Evolutionary conservation across 2,113 vertebrate species (phyloP), one percentile per base, ranked within the genome.

Genomic region (Epinephelus cyanopodus): DNA sequence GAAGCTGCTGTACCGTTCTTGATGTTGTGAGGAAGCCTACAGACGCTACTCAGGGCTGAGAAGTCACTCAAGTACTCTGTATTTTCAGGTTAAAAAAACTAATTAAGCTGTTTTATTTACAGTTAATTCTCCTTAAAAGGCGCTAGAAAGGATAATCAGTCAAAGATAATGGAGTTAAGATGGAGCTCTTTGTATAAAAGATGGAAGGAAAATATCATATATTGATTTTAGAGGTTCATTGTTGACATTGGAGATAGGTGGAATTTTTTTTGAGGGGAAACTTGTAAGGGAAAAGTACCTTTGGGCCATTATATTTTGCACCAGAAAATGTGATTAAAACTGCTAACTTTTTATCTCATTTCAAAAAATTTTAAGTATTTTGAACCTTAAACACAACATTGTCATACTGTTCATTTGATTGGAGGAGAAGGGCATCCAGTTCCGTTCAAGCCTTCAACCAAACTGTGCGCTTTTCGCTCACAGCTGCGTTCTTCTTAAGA

Each of bases 401-500:
- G 27, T 63, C 8, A 2, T 15, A 47, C 54, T 50, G 39, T 25
- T 42, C 7, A 18, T 56, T 45, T 62, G n/a, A 56, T 9, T 23
- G 10, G 33, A 27, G 5, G 7, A 27, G 4, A 13, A 19, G 9
- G 47, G 4, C 3, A 21, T 45, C 13, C 19, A 12, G 9, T 45
- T 45, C 2, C 11, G 11, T 45, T 45, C 42, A 45, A 45, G 15
- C 29, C 21, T 63, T 76, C 9, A 54, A 37, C 27, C 17, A 62
- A 56, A 56, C 37, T 48, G 29, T 27, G 9, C 0, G 19, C 21
- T 63, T 45, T 47, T 69, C 18, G 10, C 33, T 69, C 29, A 50
- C n/a, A 54, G 47, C 18, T 81, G 65, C 27, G 27, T 58, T 62
- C 56, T 56, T 74, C 60, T 67, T 82, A 17, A 60, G 15, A 68